Evolutionary conservation across 92 coral and sea anemone species (phyloP), one percentile per base, ranked within the genome.

Genomic region (Ricordea florida): DNA sequence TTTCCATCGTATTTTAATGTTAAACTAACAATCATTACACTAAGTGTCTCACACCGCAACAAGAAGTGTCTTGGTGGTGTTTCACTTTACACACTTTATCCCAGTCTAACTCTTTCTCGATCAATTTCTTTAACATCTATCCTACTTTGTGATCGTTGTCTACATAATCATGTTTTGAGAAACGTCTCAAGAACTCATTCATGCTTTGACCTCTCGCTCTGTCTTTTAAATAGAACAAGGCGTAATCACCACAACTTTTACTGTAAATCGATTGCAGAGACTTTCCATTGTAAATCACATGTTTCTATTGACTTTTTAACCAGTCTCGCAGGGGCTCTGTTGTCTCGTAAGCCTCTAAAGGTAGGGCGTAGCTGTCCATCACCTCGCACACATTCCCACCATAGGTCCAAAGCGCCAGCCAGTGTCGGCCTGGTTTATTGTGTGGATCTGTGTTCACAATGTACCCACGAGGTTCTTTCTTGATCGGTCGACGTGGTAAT

Each of bases 331-430:
- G 63, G 10, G 63, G 74, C 3, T 44, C n/a, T n/a, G n/a, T 20
- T 18, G 62, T 62, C 11, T 60, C 38, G 51, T 64, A 76, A 42
- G 0, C 5, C 24, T 64, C 75, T 35, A 77, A 37, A 23, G 83
- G 83, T 27, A 67, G 46, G 2, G 66, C 78, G 44, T n/a, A 78
- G 67, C 85, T 78, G 76, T 78, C 85, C 84, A 78, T 78, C 44
- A 78, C 27, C 53, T 78, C 68, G 66, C 84, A 78, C 1, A 41
- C 31, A 41, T 56, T 52, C n/a, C n/a, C n/a, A 47, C 45, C 69
- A 0, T 42, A 32, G 5, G 78, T 66, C 85, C 85, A 78, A 20
- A 78, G 8, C 0, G 67, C 85, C 28, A 78, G 17, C 85, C 85
- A 78, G 67, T 65, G 85, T 43, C 33, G 78, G 25, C 84, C 78